Conservation (phyloP, 2,888 invertebrate species). For the Trileptium ribeirensis region DNA sequence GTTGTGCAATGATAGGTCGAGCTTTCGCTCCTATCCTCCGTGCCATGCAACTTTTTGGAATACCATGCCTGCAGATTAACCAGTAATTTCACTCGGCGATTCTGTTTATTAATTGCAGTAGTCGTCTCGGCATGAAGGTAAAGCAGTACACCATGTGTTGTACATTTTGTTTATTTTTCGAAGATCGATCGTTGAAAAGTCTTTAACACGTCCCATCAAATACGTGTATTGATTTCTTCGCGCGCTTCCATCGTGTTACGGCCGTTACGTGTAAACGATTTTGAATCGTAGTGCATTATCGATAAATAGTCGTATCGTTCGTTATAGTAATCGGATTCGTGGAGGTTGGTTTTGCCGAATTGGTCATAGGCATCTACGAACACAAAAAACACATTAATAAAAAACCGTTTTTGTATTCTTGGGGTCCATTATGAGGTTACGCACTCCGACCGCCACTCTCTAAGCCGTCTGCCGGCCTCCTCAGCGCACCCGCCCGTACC, state of each 20-base stretch:
- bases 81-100: too few species aligned
- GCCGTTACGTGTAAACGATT: constrained; percentile 50
- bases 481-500: too few species aligned
- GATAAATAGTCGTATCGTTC: constrained; percentile 30
- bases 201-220: constrained; percentile 47
- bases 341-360: constrained; percentile 48
- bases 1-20: too few species aligned
- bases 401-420: background rate
- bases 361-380: constrained; percentile 49
- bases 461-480: too few species aligned
- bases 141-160: too few species aligned
- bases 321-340: constrained; percentile 48
- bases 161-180: constrained; percentile 49
- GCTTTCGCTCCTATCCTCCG: too few species aligned
- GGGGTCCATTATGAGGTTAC: too few species aligned
- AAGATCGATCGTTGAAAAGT: constrained; percentile 45
- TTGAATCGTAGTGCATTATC: constrained; percentile 49
- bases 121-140: too few species aligned
- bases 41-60: too few species aligned
- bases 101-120: too few species aligned
- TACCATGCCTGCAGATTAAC: too few species aligned
- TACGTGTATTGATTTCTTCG: constrained; percentile 44
- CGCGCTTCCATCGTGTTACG: constrained; percentile 42
- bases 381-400: background rate
- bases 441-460: too few species aligned